Evolutionary conservation across 2,113 vertebrate genomes (phyloP).

Genomic region (Scortum barcoo): DNA sequence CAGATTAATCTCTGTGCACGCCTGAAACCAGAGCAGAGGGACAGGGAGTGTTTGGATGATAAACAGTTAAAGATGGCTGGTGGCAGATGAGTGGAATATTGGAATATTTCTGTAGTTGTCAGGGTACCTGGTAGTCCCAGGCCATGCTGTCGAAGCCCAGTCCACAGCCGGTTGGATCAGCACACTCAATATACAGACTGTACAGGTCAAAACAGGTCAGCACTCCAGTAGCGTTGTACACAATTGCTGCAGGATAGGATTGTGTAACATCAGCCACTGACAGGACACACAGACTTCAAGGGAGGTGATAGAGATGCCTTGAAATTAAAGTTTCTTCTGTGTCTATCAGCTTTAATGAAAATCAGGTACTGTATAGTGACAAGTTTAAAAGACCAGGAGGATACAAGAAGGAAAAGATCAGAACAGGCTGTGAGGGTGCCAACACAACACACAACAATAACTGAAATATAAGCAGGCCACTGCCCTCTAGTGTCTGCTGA

Average conservation of each 20-base stretch:
- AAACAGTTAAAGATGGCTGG: neutral
- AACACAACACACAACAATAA: no score
- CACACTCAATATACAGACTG: slow-evolving; percentile 86
- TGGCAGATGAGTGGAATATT: neutral
- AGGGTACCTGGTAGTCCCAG: slow-evolving; percentile 98
- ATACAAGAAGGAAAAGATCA: neutral
- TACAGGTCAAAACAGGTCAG: slow-evolving; percentile 87
- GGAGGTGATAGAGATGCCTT: neutral
- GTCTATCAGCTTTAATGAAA: neutral
- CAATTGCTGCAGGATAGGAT: slow-evolving; percentile 82
- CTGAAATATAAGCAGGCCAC: neutral
- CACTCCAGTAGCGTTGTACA: slow-evolving; percentile 89
- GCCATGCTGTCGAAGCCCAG: slow-evolving; percentile 85
- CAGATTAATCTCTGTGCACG: slow-evolving; percentile 92
- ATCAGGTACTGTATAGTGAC: neutral
- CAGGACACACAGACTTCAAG: neutral
- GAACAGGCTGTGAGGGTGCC: no score
- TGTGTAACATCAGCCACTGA: neutral
- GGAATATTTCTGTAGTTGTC: no score
- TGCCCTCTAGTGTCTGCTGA: slow-evolving; percentile 36
- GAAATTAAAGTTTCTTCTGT: neutral
- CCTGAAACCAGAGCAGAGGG: slow-evolving; percentile 77
- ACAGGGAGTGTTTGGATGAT: neutral
- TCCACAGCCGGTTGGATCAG: slow-evolving; percentile 94
- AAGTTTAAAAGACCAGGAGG: neutral